Conservation (phyloP, 2,113 vertebrate genomes). For the Varanus salvator region DNA sequence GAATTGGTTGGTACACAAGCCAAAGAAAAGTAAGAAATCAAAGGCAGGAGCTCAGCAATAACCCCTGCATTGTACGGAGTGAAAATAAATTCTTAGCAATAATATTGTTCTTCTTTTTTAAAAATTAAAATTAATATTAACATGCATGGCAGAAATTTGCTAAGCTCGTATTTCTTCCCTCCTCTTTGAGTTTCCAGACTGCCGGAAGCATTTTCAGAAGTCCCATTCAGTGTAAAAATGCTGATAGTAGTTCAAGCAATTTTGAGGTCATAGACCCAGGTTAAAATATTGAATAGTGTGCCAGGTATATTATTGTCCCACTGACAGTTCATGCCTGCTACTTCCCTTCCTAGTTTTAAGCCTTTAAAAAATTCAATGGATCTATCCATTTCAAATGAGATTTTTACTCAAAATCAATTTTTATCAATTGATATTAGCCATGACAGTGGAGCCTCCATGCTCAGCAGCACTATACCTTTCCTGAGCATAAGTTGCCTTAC, state of each 20-base stretch:
- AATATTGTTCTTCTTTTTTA: constrained; percentile 51
- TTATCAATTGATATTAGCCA: neutral
- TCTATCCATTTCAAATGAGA: neutral
- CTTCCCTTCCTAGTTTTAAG: constrained; percentile 30
- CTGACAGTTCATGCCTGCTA: constrained; percentile 15
- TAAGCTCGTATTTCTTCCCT: constrained; percentile 40
- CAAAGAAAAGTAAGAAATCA: constrained; percentile 80
- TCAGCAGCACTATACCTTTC: neutral
- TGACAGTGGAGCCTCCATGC: too few species aligned
- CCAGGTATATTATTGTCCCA: constrained; percentile 48
- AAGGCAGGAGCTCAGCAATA: constrained; percentile 70
- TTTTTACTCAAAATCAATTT: neutral
- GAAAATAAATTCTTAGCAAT: constrained; percentile 56
- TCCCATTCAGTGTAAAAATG: neutral
- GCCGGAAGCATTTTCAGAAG: neutral
- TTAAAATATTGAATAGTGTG: constrained; percentile 18
- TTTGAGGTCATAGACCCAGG: neutral
- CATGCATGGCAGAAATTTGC: constrained; percentile 61
- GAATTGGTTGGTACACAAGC: constrained; percentile 81
- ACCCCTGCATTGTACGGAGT: constrained; percentile 65
- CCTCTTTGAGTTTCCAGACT: constrained; percentile 46
- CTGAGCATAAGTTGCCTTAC: neutral
- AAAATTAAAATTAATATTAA: constrained; percentile 65
- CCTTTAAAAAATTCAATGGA: neutral
- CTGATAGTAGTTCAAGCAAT: neutral